A percentile compares a stretch with the other conserved stretches of the same genome.
phyloP scores from a whole-genome alignment of 2,888 invertebrate species.

The Helicoverpa assulta region DNA sequence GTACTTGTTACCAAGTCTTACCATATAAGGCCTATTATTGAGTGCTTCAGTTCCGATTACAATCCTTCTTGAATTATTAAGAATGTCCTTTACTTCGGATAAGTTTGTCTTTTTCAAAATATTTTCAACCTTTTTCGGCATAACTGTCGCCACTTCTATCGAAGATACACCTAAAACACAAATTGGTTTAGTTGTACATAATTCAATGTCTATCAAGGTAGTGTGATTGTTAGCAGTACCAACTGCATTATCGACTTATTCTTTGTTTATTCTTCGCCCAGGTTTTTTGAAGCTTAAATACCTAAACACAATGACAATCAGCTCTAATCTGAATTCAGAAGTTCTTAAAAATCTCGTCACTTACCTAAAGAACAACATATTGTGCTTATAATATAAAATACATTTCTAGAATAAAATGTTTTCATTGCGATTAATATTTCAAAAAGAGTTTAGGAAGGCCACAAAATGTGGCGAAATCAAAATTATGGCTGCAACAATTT shows the following conservation, averaged over 20 bases:
- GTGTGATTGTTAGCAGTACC: too few species aligned
- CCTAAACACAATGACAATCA: too few species aligned
- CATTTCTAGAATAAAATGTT: slow-evolving; percentile 47
- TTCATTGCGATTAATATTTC: slow-evolving; percentile 53
- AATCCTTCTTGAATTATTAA: slow-evolving; percentile 78
- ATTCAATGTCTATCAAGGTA: not conserved
- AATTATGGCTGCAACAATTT: slow-evolving; percentile 58
- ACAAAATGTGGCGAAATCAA: slow-evolving; percentile 39
- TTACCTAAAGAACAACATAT: slow-evolving; percentile 37
- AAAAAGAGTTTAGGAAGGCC: slow-evolving; percentile 37
- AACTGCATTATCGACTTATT: too few species aligned
- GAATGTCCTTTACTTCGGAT: slow-evolving; percentile 61
- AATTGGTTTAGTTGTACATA: not conserved
- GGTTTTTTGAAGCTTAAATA: too few species aligned
- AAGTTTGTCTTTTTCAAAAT: slow-evolving; percentile 70
- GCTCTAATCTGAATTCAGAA: not conserved
- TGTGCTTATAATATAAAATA: slow-evolving; percentile 33
- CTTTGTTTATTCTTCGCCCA: too few species aligned
- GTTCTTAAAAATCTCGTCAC: not conserved
- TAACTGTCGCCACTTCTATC: slow-evolving; percentile 68
- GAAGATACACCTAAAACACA: slow-evolving; percentile 64
- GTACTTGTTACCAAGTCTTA: slow-evolving; percentile 49
- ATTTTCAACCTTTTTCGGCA: slow-evolving; percentile 69
- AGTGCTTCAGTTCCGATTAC: slow-evolving; percentile 69
- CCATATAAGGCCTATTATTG: slow-evolving; percentile 79